phyloP scores from a whole-genome alignment of 2,797 vertebrate species.

The Eospalax fontanierii region DNA sequence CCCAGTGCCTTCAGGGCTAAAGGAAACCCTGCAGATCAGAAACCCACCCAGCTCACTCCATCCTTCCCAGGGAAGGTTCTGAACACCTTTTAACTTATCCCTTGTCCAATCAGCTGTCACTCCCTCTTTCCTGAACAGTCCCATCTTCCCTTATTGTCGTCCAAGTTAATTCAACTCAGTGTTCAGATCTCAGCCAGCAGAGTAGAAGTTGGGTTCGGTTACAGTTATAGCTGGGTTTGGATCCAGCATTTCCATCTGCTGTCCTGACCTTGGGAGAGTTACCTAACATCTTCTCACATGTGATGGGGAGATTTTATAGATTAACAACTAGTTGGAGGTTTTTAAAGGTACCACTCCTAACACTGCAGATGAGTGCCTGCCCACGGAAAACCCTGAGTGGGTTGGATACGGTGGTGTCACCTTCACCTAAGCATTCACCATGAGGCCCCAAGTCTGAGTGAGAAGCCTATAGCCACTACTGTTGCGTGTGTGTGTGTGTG shows the following conservation, averaged over 20 bases:
- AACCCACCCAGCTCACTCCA: neutral
- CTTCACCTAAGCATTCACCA: neutral
- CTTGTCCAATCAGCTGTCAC: neutral
- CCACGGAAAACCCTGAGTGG: fast-evolving
- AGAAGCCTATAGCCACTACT: neutral
- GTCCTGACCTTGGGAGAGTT: neutral
- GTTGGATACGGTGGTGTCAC: too few species aligned
- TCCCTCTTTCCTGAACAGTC: neutral
- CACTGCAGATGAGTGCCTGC: neutral
- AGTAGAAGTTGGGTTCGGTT: neutral
- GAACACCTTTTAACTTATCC: neutral
- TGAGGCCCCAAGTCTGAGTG: neutral
- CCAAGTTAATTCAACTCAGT: neutral
- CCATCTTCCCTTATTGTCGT: neutral
- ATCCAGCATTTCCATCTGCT: neutral
- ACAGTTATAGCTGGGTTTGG: neutral
- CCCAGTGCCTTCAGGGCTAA: neutral
- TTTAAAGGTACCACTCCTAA: neutral
- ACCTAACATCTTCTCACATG: neutral
- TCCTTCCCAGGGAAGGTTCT: neutral
- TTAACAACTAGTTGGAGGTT: neutral
- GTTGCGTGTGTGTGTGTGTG: too few species aligned
- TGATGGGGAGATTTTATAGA: neutral
- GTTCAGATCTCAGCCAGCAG: neutral
- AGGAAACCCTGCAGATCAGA: neutral